phyloP scores from a whole-genome alignment of 2,888 invertebrate genomes.

The Petrolisthes manimaculis region DNA sequence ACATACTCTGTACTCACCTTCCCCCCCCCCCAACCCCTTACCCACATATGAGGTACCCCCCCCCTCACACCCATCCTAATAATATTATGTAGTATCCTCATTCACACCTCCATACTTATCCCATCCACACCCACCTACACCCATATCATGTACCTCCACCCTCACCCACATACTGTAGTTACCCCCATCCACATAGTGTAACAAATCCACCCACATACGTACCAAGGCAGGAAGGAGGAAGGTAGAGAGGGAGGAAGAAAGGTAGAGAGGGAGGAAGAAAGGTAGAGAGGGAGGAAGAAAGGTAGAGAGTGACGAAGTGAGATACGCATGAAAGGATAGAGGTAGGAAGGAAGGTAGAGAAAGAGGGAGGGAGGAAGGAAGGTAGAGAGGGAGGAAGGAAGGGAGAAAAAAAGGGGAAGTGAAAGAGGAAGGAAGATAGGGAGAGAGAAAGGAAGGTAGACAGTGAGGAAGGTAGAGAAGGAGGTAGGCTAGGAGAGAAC shows the following conservation, averaged over 20 bases:
- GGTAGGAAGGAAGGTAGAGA: neutral
- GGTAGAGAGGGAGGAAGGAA: no score
- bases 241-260: neutral
- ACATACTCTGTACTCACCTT: no score
- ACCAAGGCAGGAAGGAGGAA: neutral
- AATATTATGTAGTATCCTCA: no score
- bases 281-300: neutral
- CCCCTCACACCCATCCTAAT: no score
- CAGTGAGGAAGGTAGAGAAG: neutral
- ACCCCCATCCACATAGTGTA: no score
- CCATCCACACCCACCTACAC: neutral
- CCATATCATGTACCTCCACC: neutral
- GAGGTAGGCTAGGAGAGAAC: neutral
- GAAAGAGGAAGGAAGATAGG: neutral
- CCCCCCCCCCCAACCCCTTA: no score
- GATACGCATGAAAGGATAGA: neutral
- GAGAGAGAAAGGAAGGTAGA: neutral
- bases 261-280: neutral
- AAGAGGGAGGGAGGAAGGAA: neutral
- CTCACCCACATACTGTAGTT: no score
- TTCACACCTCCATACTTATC: neutral
- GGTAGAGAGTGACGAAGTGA: neutral
- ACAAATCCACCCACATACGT: no score
- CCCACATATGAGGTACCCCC: no score
- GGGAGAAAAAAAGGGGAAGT: neutral